phyloP scores from a whole-genome alignment of 2,888 invertebrate genomes.

The Bombyx huttoni region DNA sequence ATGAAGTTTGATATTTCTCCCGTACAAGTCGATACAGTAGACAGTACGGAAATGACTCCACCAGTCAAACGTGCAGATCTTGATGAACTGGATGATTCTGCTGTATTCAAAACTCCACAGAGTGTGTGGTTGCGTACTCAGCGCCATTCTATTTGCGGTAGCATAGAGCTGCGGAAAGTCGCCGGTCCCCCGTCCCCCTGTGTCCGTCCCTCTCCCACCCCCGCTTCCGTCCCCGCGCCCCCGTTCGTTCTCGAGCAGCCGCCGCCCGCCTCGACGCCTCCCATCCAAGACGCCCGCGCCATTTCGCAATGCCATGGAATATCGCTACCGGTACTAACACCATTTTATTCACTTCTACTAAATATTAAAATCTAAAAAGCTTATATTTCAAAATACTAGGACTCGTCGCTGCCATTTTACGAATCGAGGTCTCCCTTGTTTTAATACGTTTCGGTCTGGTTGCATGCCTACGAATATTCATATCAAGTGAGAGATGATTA shows the following conservation, averaged over 20 bases:
- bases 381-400: background rate
- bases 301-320: constrained; percentile 69
- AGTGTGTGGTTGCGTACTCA: constrained; percentile 46
- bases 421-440: constrained; percentile 13
- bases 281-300: constrained; percentile 61
- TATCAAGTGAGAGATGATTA: constrained; percentile 3
- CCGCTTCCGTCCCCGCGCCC: constrained; percentile 17
- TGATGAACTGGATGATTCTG: constrained; percentile 55
- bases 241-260: constrained; percentile 43
- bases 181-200: constrained; percentile 8
- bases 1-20: constrained; percentile 59
- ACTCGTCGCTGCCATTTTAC: constrained; percentile 7
- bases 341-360: constrained; percentile 67
- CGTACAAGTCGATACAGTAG: constrained; percentile 61
- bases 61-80: constrained; percentile 29
- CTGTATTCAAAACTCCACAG: constrained; percentile 57
- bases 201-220: constrained; percentile 9
- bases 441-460: constrained; percentile 24
- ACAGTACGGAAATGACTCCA: constrained; percentile 47
- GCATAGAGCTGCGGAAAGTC: constrained; percentile 19
- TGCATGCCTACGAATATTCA: constrained; percentile 31
- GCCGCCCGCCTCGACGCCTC: constrained; percentile 51
- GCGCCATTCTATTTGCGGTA: constrained; percentile 50
- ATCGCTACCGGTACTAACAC: constrained; percentile 74
- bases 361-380: constrained; percentile 13